Percentiles rank a stretch among this genome's conserved stretches.
Conservation (phyloP, 2,113 vertebrate species). For the Neoarius graeffei region DNA sequence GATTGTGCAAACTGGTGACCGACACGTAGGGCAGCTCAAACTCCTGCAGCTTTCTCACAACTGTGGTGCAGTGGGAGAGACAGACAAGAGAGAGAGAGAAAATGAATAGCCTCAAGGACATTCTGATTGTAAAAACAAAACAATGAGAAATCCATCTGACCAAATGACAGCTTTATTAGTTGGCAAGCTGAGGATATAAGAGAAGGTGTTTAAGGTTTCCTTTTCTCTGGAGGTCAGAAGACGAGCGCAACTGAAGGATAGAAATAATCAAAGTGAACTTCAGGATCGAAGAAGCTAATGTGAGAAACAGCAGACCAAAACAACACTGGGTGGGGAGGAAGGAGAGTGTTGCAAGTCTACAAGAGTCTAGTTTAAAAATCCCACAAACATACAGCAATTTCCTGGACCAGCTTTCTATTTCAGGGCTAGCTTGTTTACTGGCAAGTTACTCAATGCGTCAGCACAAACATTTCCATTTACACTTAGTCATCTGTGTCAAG, state of each 20-base stretch:
- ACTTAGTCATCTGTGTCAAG: not conserved
- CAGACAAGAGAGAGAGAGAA: not conserved
- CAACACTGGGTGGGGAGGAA: not conserved
- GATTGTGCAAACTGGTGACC: slow-evolving; percentile 87
- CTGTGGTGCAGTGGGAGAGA: slow-evolving; percentile 63
- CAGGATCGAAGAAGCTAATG: not conserved
- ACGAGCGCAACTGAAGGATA: slow-evolving; percentile 1
- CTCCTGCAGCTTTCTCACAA: slow-evolving; percentile 97
- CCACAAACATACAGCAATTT: not conserved
- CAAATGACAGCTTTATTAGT: slow-evolving; percentile 32
- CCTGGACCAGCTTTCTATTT: not conserved
- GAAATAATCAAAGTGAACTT: slow-evolving; percentile 8
- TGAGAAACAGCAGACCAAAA: not conserved
- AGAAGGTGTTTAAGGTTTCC: not conserved
- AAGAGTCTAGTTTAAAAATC: not conserved
- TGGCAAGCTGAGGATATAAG: slow-evolving; percentile 7
- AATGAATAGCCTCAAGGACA: slow-evolving; percentile 46
- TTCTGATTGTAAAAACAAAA: slow-evolving; percentile 42
- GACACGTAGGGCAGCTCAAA: slow-evolving; percentile 97
- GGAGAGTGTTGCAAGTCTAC: too few species aligned
- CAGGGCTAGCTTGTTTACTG: slow-evolving; percentile 7
- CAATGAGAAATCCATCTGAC: slow-evolving; percentile 32
- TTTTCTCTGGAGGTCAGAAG: slow-evolving; percentile 22
- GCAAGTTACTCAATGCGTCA: slow-evolving; percentile 7
- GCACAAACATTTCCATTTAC: not conserved